Conservation (phyloP, 2,113 vertebrate species). For the Lipotes vexillifer region DNA sequence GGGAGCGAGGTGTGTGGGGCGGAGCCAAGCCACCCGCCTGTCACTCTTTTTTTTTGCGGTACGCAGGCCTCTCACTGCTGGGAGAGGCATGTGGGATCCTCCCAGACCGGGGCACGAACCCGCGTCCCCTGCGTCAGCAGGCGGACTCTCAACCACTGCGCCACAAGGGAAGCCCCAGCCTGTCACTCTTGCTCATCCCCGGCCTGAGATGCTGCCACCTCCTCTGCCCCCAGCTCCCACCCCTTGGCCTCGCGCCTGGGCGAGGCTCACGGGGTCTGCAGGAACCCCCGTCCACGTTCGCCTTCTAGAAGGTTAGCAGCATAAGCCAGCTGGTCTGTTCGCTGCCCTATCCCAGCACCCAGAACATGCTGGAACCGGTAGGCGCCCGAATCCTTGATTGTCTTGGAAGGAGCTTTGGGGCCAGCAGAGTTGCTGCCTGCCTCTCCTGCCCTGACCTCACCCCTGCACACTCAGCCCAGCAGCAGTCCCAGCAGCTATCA, state of each 20-base stretch:
- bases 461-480: not conserved
- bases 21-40: not conserved
- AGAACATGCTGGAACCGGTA: not conserved
- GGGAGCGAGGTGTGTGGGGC: fast-evolving
- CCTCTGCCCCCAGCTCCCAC: not conserved
- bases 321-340: not conserved
- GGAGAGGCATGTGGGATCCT: no score
- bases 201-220: not conserved
- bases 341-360: not conserved
- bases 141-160: no score
- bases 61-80: no score
- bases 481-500: fast-evolving
- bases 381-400: not conserved
- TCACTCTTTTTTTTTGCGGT: not conserved
- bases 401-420: not conserved
- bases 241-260: not conserved
- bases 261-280: not conserved
- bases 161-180: no score
- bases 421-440: fast-evolving
- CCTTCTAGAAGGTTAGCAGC: not conserved
- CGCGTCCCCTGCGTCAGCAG: no score
- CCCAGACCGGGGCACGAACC: no score
- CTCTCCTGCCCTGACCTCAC: not conserved
- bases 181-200: not conserved
- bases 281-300: not conserved